phyloP scores from a whole-genome alignment of 2,113 vertebrate species.

The Amia ocellicauda region DNA sequence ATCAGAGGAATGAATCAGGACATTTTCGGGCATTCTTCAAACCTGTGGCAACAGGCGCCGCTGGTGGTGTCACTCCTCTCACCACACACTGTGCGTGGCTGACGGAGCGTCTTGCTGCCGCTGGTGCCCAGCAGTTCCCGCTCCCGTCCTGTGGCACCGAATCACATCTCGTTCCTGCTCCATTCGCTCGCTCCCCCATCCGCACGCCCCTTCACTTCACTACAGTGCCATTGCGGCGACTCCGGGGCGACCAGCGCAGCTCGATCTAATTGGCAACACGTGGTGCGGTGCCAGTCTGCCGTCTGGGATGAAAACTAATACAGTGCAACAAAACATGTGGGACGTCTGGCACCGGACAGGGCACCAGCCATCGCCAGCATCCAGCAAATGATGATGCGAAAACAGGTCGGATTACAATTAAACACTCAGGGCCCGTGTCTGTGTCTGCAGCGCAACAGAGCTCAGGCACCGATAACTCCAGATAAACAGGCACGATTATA shows the following conservation, averaged over 20 bases:
- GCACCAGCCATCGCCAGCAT: too few relatives aligned
- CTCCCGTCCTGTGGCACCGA: not conserved
- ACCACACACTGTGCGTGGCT: not conserved
- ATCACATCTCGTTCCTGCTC: not conserved
- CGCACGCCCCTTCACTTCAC: not conserved
- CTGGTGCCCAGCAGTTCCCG: too few relatives aligned
- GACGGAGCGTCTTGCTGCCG: not conserved
- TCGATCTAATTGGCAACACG: not conserved
- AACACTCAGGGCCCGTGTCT: not conserved
- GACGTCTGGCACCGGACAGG: not conserved
- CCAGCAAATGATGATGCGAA: not conserved
- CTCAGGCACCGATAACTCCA: not conserved
- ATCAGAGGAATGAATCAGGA: not conserved
- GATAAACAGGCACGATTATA: not conserved
- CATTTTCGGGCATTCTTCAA: slow-evolving; percentile 8
- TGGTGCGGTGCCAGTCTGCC: not conserved
- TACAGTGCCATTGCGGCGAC: too few relatives aligned
- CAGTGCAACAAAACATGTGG: not conserved
- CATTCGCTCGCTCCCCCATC: not conserved
- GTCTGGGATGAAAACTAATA: not conserved
- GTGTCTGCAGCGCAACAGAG: too few relatives aligned
- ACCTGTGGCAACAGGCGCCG: slow-evolving; percentile 5
- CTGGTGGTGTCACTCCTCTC: not conserved
- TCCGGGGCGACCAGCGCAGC: too few relatives aligned
- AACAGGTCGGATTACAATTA: not conserved